Conservation (phyloP, 30 jellyfish, hydroid and myxozoan species). For the Haliclystus octoradiatus region DNA sequence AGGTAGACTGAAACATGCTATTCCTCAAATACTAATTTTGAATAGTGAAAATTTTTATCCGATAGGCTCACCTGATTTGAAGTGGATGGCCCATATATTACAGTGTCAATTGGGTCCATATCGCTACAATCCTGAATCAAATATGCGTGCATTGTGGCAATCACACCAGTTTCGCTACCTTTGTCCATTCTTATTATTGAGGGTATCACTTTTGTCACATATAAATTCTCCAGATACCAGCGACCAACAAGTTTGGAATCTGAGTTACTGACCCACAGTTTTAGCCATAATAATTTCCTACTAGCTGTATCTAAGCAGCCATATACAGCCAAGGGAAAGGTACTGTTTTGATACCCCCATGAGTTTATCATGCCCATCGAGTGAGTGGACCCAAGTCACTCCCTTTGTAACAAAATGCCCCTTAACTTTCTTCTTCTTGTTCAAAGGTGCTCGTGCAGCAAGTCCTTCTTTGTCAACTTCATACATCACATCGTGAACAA, state of each 20-base stretch:
- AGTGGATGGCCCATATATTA: constrained; percentile 41
- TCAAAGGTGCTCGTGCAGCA: constrained; percentile 24
- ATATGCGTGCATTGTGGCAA: constrained; percentile 33
- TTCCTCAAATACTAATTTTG: too few relatives aligned
- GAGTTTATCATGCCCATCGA: constrained; percentile 41
- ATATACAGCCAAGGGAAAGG: constrained; percentile 36
- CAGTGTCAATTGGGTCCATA: constrained; percentile 43
- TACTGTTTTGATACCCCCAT: constrained; percentile 36
- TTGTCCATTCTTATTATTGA: constrained; percentile 17
- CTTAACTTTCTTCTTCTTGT: constrained; percentile 21
- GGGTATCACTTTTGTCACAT: constrained; percentile 20
- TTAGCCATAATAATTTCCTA: constrained; percentile 29
- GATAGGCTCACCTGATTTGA: constrained; percentile 29
- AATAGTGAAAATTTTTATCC: too few relatives aligned
- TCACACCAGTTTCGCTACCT: constrained; percentile 41
- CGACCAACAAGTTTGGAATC: constrained; percentile 27
- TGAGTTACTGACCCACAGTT: constrained; percentile 34
- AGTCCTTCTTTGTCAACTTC: constrained; percentile 16
- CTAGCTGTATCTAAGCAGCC: constrained; percentile 54
- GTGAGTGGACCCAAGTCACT: constrained; percentile 25
- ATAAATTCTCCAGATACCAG: constrained; percentile 42
- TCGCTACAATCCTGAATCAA: constrained; percentile 26
- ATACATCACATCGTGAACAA: constrained; percentile 22
- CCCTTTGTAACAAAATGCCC: constrained; percentile 4
- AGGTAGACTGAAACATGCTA: too few relatives aligned